Conservation (phyloP, 2,113 vertebrate genomes). For the Apodemus speciosus region DNA sequence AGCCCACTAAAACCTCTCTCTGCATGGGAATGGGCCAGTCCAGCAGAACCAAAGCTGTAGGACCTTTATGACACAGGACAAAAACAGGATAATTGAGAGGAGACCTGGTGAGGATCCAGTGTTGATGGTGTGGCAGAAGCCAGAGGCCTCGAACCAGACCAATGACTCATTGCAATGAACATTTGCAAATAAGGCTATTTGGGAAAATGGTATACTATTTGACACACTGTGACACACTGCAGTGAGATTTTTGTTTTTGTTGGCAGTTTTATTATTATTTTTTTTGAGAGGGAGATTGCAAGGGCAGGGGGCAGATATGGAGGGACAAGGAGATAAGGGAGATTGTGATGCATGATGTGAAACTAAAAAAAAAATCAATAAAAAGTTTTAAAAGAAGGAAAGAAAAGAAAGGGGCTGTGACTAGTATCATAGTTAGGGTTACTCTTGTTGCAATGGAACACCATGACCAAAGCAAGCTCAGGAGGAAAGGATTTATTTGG, state of each 20-base stretch:
- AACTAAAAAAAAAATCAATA: too few species aligned
- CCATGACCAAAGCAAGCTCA: neutral
- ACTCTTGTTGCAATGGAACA: neutral
- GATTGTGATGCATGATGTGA: neutral
- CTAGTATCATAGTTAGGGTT: neutral
- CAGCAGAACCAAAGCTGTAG: neutral
- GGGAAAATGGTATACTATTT: neutral
- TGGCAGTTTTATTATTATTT: neutral
- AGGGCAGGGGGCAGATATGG: neutral
- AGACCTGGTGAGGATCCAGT: neutral
- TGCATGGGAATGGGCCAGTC: neutral
- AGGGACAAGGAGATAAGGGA: neutral
- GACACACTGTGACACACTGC: neutral
- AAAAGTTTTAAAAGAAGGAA: too few species aligned
- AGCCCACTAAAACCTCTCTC: neutral
- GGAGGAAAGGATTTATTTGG: neutral
- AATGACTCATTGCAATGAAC: neutral
- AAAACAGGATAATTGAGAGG: neutral
- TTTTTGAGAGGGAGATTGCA: neutral
- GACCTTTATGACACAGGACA: neutral
- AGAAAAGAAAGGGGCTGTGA: neutral
- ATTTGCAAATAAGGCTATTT: neutral
- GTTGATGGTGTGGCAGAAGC: neutral
- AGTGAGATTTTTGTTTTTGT: neutral
- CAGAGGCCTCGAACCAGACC: neutral